Conservation (phyloP, 1,140 invertebrate species). For the Conus betulinus region DNA sequence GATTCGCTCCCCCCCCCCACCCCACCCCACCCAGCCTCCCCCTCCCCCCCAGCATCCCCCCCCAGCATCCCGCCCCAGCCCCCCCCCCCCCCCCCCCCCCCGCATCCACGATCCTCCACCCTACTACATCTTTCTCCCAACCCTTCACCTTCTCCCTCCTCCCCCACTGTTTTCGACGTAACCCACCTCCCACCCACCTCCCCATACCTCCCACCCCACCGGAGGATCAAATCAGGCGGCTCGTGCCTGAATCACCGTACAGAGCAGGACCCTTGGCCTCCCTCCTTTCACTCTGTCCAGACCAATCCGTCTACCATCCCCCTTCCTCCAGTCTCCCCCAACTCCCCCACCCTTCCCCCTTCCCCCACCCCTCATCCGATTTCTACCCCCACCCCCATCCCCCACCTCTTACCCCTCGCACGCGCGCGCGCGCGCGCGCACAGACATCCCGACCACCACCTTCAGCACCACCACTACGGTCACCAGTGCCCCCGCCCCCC, state of each 20-base stretch:
- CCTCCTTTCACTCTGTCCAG: neutral
- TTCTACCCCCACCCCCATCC: no score
- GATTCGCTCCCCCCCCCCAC: neutral
- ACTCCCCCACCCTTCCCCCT: neutral
- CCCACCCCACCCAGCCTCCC: neutral
- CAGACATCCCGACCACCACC: no score
- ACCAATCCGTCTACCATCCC: neutral
- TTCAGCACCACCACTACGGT: neutral
- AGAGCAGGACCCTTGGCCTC: neutral
- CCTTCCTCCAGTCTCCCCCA: neutral
- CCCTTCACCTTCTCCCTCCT: no score
- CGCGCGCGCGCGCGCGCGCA: no score
- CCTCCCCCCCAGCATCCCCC: neutral
- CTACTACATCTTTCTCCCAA: neutral
- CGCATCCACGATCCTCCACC: neutral
- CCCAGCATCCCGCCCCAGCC: neutral
- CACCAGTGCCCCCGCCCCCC: neutral
- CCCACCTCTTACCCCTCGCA: no score
- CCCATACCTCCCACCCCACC: neutral
- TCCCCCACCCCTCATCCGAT: neutral
- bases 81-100: neutral
- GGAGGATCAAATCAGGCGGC: neutral
- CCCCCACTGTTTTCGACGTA: no score
- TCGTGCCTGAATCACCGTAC: neutral
- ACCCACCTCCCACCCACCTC: neutral